phyloP scores from a whole-genome alignment of 2,113 vertebrate genomes.

The Charina bottae region DNA sequence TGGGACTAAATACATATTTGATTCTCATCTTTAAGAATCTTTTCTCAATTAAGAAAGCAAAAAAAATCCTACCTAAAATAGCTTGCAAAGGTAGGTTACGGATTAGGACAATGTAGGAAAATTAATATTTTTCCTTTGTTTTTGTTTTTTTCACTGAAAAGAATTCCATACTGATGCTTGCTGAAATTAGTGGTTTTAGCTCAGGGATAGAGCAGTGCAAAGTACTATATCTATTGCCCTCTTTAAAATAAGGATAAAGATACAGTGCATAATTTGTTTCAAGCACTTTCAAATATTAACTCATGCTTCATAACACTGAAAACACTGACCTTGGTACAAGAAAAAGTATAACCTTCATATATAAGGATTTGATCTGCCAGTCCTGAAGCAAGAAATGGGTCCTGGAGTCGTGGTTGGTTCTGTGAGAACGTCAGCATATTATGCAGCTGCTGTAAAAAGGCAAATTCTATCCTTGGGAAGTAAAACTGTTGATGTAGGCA shows the following conservation, averaged over 20 bases:
- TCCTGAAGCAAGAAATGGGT: neutral
- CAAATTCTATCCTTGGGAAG: neutral
- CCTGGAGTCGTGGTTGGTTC: neutral
- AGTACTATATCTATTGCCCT: neutral
- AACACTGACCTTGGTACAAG: neutral
- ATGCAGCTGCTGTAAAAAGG: neutral
- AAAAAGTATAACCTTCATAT: neutral
- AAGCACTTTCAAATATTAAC: neutral
- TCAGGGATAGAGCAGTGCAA: neutral
- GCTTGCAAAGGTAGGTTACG: neutral
- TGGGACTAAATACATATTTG: neutral
- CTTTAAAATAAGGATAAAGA: neutral
- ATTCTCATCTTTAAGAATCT: neutral
- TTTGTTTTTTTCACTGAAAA: neutral
- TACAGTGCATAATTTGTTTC: neutral
- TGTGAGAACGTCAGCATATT: neutral
- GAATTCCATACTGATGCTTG: neutral
- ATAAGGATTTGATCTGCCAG: neutral
- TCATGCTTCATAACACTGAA: neutral
- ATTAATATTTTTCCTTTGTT: neutral
- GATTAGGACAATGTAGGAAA: neutral
- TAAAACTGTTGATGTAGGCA: neutral
- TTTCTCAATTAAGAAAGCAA: neutral
- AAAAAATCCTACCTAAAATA: neutral
- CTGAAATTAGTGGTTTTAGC: neutral